A percentile compares a stretch with the other conserved stretches of the same genome.
Evolutionary conservation across 2,797 vertebrate species (phyloP).

Genomic region (Salarias fasciatus): DNA sequence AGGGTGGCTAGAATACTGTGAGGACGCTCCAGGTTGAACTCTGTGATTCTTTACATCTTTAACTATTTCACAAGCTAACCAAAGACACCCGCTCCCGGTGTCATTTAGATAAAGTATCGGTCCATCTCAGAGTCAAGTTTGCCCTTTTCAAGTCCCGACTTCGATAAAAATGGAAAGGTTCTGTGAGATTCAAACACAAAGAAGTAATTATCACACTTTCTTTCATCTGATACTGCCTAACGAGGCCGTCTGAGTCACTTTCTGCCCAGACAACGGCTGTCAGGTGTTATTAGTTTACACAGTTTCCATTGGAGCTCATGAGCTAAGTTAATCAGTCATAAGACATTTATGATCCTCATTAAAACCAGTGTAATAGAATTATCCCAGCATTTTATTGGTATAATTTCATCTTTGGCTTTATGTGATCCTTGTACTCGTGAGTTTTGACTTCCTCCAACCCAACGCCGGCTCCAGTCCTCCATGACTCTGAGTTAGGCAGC

Average conservation of each 20-base stretch:
- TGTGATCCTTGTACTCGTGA: slow-evolving; percentile 25
- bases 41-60: too few relatives aligned
- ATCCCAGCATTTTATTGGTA: not conserved
- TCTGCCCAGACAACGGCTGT: slow-evolving; percentile 18
- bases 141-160: slow-evolving; percentile 20
- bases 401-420: not conserved
- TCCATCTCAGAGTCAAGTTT: slow-evolving; percentile 3
- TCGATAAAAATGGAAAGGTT: slow-evolving; percentile 18
- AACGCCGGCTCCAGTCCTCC: too few relatives aligned
- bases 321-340: not conserved
- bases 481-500: too few relatives aligned
- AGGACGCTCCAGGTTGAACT: too few relatives aligned
- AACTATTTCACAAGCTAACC: too few relatives aligned
- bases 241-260: slow-evolving; percentile 26
- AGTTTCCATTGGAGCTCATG: slow-evolving; percentile 8
- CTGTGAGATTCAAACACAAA: slow-evolving; percentile 2
- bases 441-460: too few relatives aligned
- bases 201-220: slow-evolving; percentile 20
- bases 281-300: slow-evolving; percentile 14
- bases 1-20: too few relatives aligned
- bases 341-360: not conserved
- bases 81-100: too few relatives aligned
- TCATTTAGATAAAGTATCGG: not conserved
- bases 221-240: slow-evolving; percentile 19
- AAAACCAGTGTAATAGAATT: slow-evolving; percentile 1